A percentile compares a stretch with the other conserved stretches of the same genome.
Conservation (phyloP, 1,140 invertebrate genomes). For the Tetragonula clypearis region DNA sequence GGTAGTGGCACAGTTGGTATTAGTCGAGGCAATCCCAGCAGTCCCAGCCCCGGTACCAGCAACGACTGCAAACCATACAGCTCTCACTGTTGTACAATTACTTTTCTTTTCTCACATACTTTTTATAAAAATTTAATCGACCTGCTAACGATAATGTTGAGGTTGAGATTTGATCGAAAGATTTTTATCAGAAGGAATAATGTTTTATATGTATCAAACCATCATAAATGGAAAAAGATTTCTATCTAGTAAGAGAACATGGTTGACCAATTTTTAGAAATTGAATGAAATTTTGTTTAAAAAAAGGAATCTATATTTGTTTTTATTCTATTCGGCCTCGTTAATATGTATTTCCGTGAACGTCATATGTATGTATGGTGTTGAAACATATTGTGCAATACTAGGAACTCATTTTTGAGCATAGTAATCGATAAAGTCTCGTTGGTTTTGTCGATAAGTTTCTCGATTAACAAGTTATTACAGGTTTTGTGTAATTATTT, state of each 20-base stretch:
- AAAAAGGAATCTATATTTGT: background rate
- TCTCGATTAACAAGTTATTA: background rate
- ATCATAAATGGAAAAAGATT: background rate
- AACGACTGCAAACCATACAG: constrained; percentile 79
- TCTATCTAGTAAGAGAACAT: background rate
- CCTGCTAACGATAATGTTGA: background rate
- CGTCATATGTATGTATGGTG: background rate
- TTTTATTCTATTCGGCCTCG: background rate
- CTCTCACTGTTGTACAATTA: constrained; percentile 73
- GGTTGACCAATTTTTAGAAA: background rate
- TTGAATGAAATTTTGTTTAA: background rate
- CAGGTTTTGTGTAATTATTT: background rate
- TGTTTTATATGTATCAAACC: background rate
- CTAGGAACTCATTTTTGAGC: constrained; percentile 6
- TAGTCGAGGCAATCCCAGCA: constrained; percentile 75
- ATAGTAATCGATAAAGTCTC: background rate
- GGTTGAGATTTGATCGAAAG: background rate
- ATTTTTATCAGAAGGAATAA: too few species aligned
- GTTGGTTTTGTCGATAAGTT: background rate
- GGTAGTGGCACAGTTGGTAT: constrained; percentile 76
- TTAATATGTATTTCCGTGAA: constrained; percentile 3
- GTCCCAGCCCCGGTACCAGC: constrained; percentile 77
- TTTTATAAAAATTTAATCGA: constrained; percentile 11
- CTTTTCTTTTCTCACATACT: constrained; percentile 11
- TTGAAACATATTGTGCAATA: constrained; percentile 47